phyloP scores from a whole-genome alignment of 2,797 vertebrate genomes.

The Myotis pilosus region DNA sequence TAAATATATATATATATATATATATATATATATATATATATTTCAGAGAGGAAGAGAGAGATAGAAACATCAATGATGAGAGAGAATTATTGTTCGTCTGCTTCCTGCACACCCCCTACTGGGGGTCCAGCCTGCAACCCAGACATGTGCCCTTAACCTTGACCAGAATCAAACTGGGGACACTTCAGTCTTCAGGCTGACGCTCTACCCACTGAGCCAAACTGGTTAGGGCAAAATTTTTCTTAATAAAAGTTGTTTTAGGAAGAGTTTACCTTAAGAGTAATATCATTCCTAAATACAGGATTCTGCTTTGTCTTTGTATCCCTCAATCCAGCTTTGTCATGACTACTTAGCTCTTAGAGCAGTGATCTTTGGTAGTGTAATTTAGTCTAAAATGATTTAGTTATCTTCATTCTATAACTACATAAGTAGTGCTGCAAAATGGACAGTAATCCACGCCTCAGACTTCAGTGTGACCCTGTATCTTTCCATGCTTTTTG shows the following conservation, averaged over 20 bases:
- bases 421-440: not conserved
- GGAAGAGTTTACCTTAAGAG: not conserved
- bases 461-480: not conserved
- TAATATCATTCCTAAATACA: not conserved
- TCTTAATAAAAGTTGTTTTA: not conserved
- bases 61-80: too few species aligned
- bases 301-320: not conserved
- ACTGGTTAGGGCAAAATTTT: too few species aligned
- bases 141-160: too few species aligned
- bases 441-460: not conserved
- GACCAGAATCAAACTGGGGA: too few species aligned
- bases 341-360: not conserved
- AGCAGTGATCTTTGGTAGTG: not conserved
- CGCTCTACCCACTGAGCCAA: too few species aligned
- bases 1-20: not conserved
- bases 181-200: too few species aligned
- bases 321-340: not conserved
- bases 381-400: not conserved
- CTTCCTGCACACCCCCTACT: too few species aligned
- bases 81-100: too few species aligned
- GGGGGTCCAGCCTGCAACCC: too few species aligned
- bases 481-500: not conserved
- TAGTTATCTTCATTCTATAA: not conserved
- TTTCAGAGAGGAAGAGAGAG: too few species aligned
- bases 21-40: too few species aligned